Conservation (phyloP, 1,140 invertebrate genomes). For the Himalopsyche phryganea region DNA sequence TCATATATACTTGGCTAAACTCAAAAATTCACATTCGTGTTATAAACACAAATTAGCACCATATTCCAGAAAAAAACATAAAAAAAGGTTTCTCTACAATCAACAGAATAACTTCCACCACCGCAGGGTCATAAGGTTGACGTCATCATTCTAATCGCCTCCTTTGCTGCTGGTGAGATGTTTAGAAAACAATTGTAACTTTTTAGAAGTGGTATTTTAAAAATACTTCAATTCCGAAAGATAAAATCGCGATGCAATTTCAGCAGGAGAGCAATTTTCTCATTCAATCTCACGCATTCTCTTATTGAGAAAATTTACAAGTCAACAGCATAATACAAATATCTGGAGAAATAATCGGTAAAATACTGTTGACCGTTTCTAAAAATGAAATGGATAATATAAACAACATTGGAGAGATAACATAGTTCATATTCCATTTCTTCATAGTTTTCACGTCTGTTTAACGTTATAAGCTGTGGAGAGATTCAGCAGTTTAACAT, state of each 20-base stretch:
- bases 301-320: conserved; percentile 9
- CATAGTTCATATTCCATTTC: background rate
- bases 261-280: conserved; percentile 1
- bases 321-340: conserved; percentile 12
- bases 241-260: conserved; percentile 6
- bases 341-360: conserved; percentile 17
- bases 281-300: background rate
- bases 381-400: too few relatives aligned
- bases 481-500: conserved; percentile 8
- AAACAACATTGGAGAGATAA: conserved; percentile 5
- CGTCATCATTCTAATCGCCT: too few relatives aligned
- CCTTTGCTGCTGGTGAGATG: background rate
- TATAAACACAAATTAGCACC: conserved; percentile 33
- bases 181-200: too few relatives aligned
- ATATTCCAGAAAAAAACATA: conserved; percentile 32
- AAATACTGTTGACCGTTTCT: background rate
- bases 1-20: background rate
- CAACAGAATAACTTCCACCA: too few relatives aligned
- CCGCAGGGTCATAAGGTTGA: background rate
- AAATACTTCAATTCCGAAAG: too few relatives aligned
- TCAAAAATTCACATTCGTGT: conserved; percentile 17
- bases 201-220: too few relatives aligned
- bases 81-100: too few relatives aligned
- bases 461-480: conserved; percentile 3
- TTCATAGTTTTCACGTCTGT: too few relatives aligned